Conservation (phyloP, 2,888 invertebrate genomes). For the Drosophila phalerata region DNA sequence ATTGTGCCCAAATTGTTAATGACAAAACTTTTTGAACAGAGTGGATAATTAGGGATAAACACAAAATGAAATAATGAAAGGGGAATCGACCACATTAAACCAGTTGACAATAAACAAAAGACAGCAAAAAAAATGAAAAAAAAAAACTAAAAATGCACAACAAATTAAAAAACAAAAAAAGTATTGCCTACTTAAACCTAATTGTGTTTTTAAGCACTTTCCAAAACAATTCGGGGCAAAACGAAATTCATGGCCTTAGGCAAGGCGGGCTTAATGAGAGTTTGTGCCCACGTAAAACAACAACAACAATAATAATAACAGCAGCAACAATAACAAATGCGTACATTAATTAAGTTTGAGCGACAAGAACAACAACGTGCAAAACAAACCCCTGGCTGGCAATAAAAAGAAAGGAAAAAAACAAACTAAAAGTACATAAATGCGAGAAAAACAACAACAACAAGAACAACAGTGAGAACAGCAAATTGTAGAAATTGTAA, state of each 20-base stretch:
- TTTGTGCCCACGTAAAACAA: slow-evolving; percentile 19
- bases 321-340: slow-evolving; percentile 37
- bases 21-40: slow-evolving; percentile 8
- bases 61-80: slow-evolving; percentile 1
- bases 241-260: slow-evolving; percentile 24
- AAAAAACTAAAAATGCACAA: slow-evolving; percentile 1
- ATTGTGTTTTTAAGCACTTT: slow-evolving; percentile 59
- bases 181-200: slow-evolving; percentile 35
- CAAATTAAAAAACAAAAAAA: slow-evolving; percentile 4
- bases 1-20: slow-evolving; percentile 7
- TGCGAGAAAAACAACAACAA: slow-evolving; percentile 30
- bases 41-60: slow-evolving; percentile 24
- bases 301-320: slow-evolving; percentile 31
- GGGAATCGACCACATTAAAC: slow-evolving; percentile 13
- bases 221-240: slow-evolving; percentile 30
- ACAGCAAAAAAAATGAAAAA: background rate
- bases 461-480: slow-evolving; percentile 12
- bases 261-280: slow-evolving; percentile 45
- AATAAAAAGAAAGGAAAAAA: slow-evolving; percentile 32
- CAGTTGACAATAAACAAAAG: slow-evolving; percentile 18
- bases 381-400: slow-evolving; percentile 2
- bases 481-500: slow-evolving; percentile 40
- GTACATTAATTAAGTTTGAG: slow-evolving; percentile 55
- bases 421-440: slow-evolving; percentile 56
- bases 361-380: slow-evolving; percentile 32